Conservation (phyloP, 2,888 invertebrate genomes). For the Abrostola triplasia region DNA sequence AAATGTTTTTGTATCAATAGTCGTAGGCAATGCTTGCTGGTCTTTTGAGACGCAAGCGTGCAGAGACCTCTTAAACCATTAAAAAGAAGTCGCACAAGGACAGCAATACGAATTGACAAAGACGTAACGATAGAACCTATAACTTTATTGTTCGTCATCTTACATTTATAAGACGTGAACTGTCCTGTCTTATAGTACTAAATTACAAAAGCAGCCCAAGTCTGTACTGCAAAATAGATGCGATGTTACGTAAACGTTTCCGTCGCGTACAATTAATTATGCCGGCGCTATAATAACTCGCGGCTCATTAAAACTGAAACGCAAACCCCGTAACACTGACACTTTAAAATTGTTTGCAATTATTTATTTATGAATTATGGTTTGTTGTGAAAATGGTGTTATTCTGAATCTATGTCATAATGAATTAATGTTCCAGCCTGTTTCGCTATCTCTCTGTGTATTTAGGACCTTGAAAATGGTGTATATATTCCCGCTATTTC, state of each 20-base stretch:
- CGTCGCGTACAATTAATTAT: conserved; percentile 53
- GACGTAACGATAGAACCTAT: too few species aligned
- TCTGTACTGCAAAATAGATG: conserved; percentile 34
- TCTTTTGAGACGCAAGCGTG: too few species aligned
- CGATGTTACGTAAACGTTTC: conserved; percentile 48
- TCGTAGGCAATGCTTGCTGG: too few species aligned
- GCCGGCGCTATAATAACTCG: conserved; percentile 49
- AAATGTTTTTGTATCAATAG: too few species aligned
- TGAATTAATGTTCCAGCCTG: conserved; percentile 20
- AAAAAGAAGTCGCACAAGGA: too few species aligned
- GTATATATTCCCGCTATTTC: not conserved
- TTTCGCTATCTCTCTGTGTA: not conserved
- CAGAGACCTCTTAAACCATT: too few species aligned
- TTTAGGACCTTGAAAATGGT: not conserved
- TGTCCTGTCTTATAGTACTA: conserved; percentile 1
- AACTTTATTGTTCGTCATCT: too few species aligned
- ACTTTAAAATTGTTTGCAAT: conserved; percentile 56
- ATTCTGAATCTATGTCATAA: conserved; percentile 15
- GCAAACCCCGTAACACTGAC: conserved; percentile 56
- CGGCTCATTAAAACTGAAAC: conserved; percentile 59
- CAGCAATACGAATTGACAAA: too few species aligned
- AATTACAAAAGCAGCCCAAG: conserved; percentile 13
- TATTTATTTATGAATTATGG: conserved; percentile 56
- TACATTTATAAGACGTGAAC: not conserved
- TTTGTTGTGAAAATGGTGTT: conserved; percentile 42